Base-by-base conservation (phyloP, 2,113 vertebrate genomes). In the Grallaria varia region DNA sequence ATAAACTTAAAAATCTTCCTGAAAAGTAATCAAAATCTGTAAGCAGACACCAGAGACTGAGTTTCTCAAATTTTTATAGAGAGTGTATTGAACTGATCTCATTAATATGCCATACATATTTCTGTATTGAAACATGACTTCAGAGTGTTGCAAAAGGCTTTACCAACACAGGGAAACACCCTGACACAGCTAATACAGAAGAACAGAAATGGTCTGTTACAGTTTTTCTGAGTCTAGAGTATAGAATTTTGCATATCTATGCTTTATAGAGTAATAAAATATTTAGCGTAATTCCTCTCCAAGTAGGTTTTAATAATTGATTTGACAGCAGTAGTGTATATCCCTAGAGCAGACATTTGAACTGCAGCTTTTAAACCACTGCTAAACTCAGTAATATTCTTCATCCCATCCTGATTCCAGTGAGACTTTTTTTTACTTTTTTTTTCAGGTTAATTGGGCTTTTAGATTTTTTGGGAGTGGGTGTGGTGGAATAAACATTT, bases 401-500 rank as follows among this genome's bases (percentile, higher is more conserved):
- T 74, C 39, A 75, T 78, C 30, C 12, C 10, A 17, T 59, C 71
- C 60, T 69, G 12, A 81, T 64, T 92, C 28, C 25, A 56, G 22
- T 40, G 53, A n/a, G 31, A 53, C 12, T 1, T 8, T 62, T 62
- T 35, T 52, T 44, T 12, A 22, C 8, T 21, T 63, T 47, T 64
- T 49, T 67, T 50, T 55, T 66, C 9, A 58, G 2, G 4, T 63
- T 92, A 3, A 4, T 40, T 67, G 62, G 12, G 9, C 6, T 9
- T 37, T 78, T 25, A 33, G 7, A 4, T 8, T 73, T 53, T 27
- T 39, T 1, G 0, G 8, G 23, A 4, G 8, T 10, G 10, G 2
- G 35, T 5, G 18, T 40, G 12, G 6, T 60, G 5, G 37, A 44
- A 49, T 40, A 56, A 69, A 47, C 27, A 4, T 5, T 35, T 50